phyloP scores from a whole-genome alignment of 2,113 vertebrate species.

The Oreochromis spilurus region DNA sequence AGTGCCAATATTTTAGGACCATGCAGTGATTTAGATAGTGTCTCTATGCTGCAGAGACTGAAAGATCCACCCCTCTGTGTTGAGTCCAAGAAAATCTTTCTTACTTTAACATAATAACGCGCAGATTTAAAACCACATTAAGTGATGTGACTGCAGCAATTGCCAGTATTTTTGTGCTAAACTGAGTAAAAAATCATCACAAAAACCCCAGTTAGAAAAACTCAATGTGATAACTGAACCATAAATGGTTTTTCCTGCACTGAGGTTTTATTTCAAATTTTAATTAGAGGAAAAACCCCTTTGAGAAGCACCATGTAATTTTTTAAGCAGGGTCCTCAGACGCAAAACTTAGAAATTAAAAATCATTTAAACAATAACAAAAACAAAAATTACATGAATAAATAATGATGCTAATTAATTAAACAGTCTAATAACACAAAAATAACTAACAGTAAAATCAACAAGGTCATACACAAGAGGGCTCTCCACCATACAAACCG shows the following conservation, averaged over 20 bases:
- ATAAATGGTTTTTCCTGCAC: not conserved
- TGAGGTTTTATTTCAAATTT: not conserved
- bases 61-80: not conserved
- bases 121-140: not conserved
- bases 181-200: not conserved
- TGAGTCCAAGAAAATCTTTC: not conserved
- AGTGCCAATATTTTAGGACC: not conserved
- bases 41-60: not conserved
- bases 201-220: not conserved
- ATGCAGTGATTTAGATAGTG: not conserved
- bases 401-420: not conserved
- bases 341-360: not conserved
- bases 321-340: not conserved
- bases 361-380: not conserved
- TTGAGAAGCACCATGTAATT: not conserved
- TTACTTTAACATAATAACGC: not conserved
- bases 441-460: not conserved
- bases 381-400: not conserved
- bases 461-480: not conserved
- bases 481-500: not conserved
- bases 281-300: not conserved
- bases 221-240: not conserved
- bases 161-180: not conserved
- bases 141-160: not conserved
- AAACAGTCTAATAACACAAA: not conserved